Evolutionary conservation across 2,888 invertebrate species (phyloP).

Genomic region (Drosophila formosana): DNA sequence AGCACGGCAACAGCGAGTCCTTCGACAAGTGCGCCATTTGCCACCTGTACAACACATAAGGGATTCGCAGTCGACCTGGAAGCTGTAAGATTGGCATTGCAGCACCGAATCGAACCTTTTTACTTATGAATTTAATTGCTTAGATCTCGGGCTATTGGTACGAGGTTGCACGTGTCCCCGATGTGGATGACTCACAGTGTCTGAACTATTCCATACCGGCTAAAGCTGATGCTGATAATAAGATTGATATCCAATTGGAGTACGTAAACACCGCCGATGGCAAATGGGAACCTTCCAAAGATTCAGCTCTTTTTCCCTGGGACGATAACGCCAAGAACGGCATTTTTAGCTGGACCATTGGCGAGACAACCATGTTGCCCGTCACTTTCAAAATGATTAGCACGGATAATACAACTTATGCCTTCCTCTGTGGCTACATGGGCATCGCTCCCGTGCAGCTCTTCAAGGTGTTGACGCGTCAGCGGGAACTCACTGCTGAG

Average conservation of each 20-base stretch:
- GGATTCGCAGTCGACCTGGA: slow-evolving; percentile 9
- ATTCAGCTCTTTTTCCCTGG: slow-evolving; percentile 19
- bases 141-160: slow-evolving; percentile 40
- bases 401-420: slow-evolving; percentile 5
- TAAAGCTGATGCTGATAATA: neutral
- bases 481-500: slow-evolving; percentile 6
- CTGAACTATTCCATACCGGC: neutral
- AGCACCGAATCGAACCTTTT: neutral
- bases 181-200: slow-evolving; percentile 16
- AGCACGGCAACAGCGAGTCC: neutral
- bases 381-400: slow-evolving; percentile 32
- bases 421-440: slow-evolving; percentile 26
- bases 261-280: slow-evolving; percentile 22
- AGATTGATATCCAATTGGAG: slow-evolving; percentile 10
- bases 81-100: slow-evolving; percentile 23
- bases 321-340: slow-evolving; percentile 30
- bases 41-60: too few species aligned
- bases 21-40: too few species aligned
- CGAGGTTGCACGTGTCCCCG: slow-evolving; percentile 22
- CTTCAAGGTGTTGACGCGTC: slow-evolving; percentile 32
- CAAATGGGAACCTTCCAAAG: slow-evolving; percentile 20
- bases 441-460: fast-evolving
- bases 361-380: fast-evolving
- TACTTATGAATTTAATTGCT: neutral
- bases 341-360: slow-evolving; percentile 21